Percentiles rank a stretch among this genome's conserved stretches.
Conservation (phyloP, 1,140 invertebrate genomes). For the Oedothorax gibbosus region DNA sequence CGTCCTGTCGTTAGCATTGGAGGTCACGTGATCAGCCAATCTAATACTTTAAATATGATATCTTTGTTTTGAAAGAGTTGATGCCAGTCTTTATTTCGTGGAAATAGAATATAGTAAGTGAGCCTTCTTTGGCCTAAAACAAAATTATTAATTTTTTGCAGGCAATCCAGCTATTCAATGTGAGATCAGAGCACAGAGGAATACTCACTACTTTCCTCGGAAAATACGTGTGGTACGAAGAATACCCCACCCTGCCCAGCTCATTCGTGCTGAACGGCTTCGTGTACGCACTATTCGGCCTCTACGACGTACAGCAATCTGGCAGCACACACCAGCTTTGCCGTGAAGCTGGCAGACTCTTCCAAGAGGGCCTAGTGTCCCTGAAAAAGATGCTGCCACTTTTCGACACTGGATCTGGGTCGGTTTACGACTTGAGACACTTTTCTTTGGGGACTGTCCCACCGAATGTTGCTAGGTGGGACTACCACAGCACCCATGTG, state of each 20-base stretch:
- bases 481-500: slow-evolving; percentile 98
- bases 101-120: too few relatives aligned
- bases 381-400: slow-evolving; percentile 90
- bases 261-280: slow-evolving; percentile 99
- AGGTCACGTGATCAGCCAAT: too few relatives aligned
- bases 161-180: slow-evolving; percentile 84
- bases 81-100: too few relatives aligned
- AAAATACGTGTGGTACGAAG: slow-evolving; percentile 93
- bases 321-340: slow-evolving; percentile 66
- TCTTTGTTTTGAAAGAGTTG: too few relatives aligned
- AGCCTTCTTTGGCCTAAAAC: too few relatives aligned
- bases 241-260: slow-evolving; percentile 95
- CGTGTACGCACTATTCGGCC: slow-evolving; percentile 95
- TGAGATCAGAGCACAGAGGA: slow-evolving; percentile 77
- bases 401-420: slow-evolving; percentile 95
- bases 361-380: slow-evolving; percentile 86
- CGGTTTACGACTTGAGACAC: slow-evolving; percentile 96
- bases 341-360: slow-evolving; percentile 81
- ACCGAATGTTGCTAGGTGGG: slow-evolving; percentile 91
- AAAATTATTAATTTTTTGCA: slow-evolving; percentile 66
- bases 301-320: slow-evolving; percentile 89
- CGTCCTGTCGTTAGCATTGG: too few relatives aligned
- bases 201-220: slow-evolving; percentile 87
- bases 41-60: too few relatives aligned
- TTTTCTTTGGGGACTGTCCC: slow-evolving; percentile 81